Percentiles rank a stretch among this genome's conserved stretches.
phyloP scores from a whole-genome alignment of 37 sponge, comb jelly and placozoan species.

The Petrosia ficiformis region DNA sequence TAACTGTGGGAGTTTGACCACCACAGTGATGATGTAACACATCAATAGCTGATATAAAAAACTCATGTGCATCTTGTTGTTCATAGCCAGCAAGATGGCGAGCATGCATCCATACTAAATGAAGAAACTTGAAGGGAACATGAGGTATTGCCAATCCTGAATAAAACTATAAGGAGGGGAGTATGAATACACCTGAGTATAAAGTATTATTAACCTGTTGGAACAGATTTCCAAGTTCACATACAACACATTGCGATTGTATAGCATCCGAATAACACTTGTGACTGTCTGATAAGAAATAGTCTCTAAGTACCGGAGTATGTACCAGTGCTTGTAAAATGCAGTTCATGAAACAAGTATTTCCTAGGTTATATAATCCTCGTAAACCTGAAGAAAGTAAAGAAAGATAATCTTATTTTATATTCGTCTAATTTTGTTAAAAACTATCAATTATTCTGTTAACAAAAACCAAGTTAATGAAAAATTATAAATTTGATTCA shows the following conservation, averaged over 20 bases:
- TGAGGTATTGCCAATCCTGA: conserved; percentile 71
- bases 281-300: conserved; percentile 92
- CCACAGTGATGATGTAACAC: conserved; percentile 90
- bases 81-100: conserved; percentile 95
- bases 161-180: conserved; percentile 68
- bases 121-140: conserved; percentile 87
- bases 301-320: conserved; percentile 94
- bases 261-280: conserved; percentile 62
- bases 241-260: conserved; percentile 80
- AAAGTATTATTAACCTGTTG: conserved; percentile 59
- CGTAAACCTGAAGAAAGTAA: conserved; percentile 69
- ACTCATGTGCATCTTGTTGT: conserved; percentile 99
- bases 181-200: not conserved
- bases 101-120: conserved; percentile 95
- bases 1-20: conserved; percentile 65
- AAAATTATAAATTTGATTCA: not conserved
- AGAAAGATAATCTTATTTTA: not conserved
- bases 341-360: conserved; percentile 99
- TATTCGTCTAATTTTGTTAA: not conserved
- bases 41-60: conserved; percentile 91
- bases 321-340: conserved; percentile 93
- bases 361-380: conserved; percentile 95
- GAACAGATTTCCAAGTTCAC: conserved; percentile 89
- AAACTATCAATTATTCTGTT: not conserved
- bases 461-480: conserved; percentile 5